Evolutionary conservation across 2,113 vertebrate genomes (phyloP).

Genomic region (Edolisoma coerulescens): DNA sequence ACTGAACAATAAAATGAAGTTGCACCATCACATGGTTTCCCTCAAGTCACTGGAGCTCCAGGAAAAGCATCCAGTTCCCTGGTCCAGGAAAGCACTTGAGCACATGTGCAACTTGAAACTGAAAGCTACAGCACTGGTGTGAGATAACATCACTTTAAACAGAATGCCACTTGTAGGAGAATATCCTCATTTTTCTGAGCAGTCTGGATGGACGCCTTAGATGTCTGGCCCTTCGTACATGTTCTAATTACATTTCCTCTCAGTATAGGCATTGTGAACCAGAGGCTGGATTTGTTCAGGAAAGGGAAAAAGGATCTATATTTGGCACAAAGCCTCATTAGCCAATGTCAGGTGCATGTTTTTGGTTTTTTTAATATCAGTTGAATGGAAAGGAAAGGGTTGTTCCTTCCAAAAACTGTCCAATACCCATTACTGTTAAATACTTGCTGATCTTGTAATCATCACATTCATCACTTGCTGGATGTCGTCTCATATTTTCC

Average conservation of each 20-base stretch:
- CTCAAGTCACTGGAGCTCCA: neutral
- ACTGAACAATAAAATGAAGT: neutral
- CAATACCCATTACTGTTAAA: neutral
- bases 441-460: constrained; percentile 1
- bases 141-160: neutral
- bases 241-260: neutral
- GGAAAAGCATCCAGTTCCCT: neutral
- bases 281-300: neutral
- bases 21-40: neutral
- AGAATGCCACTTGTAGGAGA: neutral
- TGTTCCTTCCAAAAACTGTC: neutral
- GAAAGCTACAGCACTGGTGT: neutral
- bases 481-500: constrained; percentile 9
- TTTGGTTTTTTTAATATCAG: neutral
- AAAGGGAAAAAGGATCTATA: neutral
- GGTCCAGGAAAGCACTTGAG: neutral
- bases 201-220: neutral
- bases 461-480: constrained; percentile 7
- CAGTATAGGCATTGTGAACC: neutral
- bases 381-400: neutral
- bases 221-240: neutral
- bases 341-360: neutral
- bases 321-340: neutral
- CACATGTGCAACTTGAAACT: neutral
- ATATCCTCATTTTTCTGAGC: neutral